Conservation (phyloP, 2,888 invertebrate genomes). For the Conchocele bisecta region DNA sequence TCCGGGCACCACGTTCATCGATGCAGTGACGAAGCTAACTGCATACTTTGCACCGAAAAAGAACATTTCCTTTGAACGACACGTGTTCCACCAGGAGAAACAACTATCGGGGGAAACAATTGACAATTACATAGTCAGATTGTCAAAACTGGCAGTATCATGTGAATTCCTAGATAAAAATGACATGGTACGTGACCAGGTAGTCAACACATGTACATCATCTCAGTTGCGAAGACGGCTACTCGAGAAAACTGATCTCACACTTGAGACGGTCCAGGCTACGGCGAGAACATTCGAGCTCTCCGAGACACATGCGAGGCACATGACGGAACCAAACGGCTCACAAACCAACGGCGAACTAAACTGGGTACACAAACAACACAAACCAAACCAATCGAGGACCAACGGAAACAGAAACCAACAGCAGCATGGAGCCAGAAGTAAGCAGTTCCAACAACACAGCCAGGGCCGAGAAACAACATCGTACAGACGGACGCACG, state of each 20-base stretch:
- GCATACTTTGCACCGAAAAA: conserved; percentile 8
- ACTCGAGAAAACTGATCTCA: not conserved
- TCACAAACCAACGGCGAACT: not conserved
- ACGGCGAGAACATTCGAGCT: conserved; percentile 5
- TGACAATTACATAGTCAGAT: conserved; percentile 5
- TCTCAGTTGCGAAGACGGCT: not conserved
- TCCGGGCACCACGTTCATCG: not conserved
- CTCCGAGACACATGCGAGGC: not conserved
- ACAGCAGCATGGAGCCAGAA: not conserved
- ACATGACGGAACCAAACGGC: not conserved
- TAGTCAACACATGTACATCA: conserved; percentile 1
- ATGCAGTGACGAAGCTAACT: not conserved
- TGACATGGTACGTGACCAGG: conserved; percentile 9
- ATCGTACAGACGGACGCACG: not conserved
- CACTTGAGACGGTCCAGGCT: conserved; percentile 1
- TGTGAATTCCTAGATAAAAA: conserved; percentile 7
- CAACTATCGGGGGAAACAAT: not conserved
- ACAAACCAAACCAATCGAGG: too few relatives aligned
- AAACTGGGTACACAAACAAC: too few relatives aligned
- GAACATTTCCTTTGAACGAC: conserved; percentile 12
- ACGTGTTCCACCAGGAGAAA: not conserved
- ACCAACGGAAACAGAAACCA: too few relatives aligned
- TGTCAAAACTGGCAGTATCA: not conserved
- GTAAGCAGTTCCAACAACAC: not conserved
- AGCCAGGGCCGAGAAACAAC: not conserved